Percentiles rank a stretch among this genome's conserved stretches.
Conservation (phyloP, 2,888 invertebrate genomes). For the Blomia tropicalis region DNA sequence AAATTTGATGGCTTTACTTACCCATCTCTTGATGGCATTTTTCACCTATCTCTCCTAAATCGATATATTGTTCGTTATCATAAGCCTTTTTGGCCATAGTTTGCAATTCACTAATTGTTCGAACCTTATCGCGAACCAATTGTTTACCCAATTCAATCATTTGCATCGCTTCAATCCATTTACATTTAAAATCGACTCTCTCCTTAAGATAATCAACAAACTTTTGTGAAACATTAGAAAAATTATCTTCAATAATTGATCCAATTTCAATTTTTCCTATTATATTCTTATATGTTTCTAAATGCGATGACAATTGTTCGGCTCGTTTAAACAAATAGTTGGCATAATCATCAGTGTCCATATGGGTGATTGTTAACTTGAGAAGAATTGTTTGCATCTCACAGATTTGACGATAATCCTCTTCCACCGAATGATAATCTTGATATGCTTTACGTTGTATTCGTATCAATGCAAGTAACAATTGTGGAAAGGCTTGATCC, state of each 20-base stretch:
- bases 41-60: neutral
- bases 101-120: neutral
- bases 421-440: neutral
- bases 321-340: constrained; percentile 1
- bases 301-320: neutral
- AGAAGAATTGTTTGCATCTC: constrained; percentile 3
- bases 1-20: no score
- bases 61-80: neutral
- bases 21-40: neutral
- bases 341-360: constrained; percentile 3
- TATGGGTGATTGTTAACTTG: neutral
- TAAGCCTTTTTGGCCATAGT: neutral
- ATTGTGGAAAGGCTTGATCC: neutral
- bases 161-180: neutral
- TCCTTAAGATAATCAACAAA: constrained; percentile 10
- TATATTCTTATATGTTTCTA: constrained; percentile 13
- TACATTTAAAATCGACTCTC: neutral
- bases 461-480: neutral
- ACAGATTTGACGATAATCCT: neutral
- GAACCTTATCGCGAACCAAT: neutral
- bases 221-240: neutral
- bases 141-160: neutral
- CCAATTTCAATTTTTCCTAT: constrained; percentile 13
- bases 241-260: neutral
- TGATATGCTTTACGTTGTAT: neutral